Evolutionary conservation across 2,113 vertebrate species (phyloP), one percentile per base, ranked within the genome.

Genomic region (Cairina moschata): DNA sequence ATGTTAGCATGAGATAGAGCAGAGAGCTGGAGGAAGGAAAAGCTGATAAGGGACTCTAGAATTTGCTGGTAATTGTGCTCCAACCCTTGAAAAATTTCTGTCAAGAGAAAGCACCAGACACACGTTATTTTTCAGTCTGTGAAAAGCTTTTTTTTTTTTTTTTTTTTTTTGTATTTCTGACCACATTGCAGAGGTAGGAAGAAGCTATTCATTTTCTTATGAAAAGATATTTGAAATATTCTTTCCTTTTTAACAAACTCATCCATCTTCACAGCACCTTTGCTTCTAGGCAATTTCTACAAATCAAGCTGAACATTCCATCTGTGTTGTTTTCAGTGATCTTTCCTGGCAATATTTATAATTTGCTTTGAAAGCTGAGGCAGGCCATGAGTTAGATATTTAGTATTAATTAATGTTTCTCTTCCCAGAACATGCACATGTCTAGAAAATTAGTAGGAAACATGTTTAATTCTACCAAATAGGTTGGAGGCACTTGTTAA

Each of bases 281-380:
- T 95, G 88, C 88, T 86, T 79, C 32, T 31, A 87, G 86, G 92
- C 88, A 90, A 81, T 95, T 93, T 90, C 88, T 91, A 68, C 81
- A 87, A 95, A 95, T 94, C 85, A 95, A 90, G 62, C 63, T 65
- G 87, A 95, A 44, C 38, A 17, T 93, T 95, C 38, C 16, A 85
- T 96, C 91, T 88, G 67, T 92, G 92, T 91, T 97, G 85, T 66
- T 95, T 92, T 91, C 93, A 96, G 96, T 90, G 81, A 95, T 96
- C 81, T 40, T 90, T 76, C 85, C 72, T 95, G 92, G 78, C 78
- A 76, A 92, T 96, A 93, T 93, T 86, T 85, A 88, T 95, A 91
- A 94, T 91, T 63, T 46, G 31, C 31, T 83, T 93, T 78, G 94
- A 93, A 91, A 91, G 86, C 73, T 93, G 91, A 96, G 81, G 59